Evolutionary conservation across 2,113 vertebrate genomes (phyloP), one percentile per base, ranked within the genome.

Genomic region (Parotia lawesii): DNA sequence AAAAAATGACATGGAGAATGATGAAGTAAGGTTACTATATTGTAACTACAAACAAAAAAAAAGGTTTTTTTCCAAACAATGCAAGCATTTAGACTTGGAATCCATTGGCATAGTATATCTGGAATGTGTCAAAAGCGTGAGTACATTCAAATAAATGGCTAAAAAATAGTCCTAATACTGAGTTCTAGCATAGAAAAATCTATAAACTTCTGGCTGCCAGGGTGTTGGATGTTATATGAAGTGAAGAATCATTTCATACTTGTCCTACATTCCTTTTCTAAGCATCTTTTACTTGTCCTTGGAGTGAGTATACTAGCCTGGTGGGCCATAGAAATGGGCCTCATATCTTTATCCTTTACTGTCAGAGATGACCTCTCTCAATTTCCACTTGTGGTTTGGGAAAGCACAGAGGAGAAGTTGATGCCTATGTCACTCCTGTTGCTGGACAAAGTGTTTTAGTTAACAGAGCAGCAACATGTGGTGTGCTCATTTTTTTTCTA

Each of bases 331-430:
- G 38, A 29, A 83, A 87, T 44, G 23, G 16, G 14, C 35, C 45
- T 82, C 58, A 38, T 62, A 47, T 42, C 47, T 66, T 6, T 66
- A 42, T 33, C 9, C 24, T 90, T 85, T 44, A 58, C 13, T 9
- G 54, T 66, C 11, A 60, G 19, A 76, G 27, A 33, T 48, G 33
- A 53, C 15, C 4, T 70, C 10, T 87, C 40, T 18, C 38, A 40
- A 0, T 76, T 94, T 69, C 28, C 50, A 38, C 27, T 51, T 0
- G 0, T 2, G 3, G 10, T 70, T 51, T 70, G 31, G 38, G 45
- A 82, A 61, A 79, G 58, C 13, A 66, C 22, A 89, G 58, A 81
- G 45, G 25, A 60, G 31, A 60, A 21, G 17, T 25, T 0, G 0
- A 35, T 72, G 27, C 10, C 10, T 76, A 24, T 62, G 48, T 75